Conservation (phyloP, 2,113 vertebrate species). For the Dromiciops gliroides region DNA sequence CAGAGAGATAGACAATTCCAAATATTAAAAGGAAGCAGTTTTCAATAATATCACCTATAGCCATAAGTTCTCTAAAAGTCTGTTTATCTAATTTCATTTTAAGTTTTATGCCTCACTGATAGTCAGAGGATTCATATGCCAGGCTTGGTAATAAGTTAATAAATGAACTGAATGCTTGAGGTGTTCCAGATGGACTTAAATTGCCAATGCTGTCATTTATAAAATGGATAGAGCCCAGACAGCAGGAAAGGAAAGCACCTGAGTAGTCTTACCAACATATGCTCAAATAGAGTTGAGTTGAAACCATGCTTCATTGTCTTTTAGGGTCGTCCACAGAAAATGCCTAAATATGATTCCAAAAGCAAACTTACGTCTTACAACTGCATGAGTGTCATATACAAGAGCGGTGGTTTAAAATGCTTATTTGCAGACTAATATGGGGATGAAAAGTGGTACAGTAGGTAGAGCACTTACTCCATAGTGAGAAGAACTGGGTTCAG, state of each 20-base stretch:
- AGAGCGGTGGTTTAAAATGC: background rate
- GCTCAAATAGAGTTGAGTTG: slow-evolving; percentile 36
- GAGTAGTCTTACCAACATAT: slow-evolving; percentile 18
- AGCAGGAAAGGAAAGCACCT: slow-evolving; percentile 38
- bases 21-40: slow-evolving; percentile 45
- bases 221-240: slow-evolving; percentile 23
- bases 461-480: background rate
- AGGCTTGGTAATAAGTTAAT: slow-evolving; percentile 78
- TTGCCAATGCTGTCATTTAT: slow-evolving; percentile 69
- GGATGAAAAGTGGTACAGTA: background rate
- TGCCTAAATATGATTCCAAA: background rate
- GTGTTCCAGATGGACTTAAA: slow-evolving; percentile 77
- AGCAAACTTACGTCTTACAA: background rate
- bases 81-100: slow-evolving; percentile 75
- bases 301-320: background rate
- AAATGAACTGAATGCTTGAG: slow-evolving; percentile 71
- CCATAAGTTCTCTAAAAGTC: slow-evolving; percentile 62
- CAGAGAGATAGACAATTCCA: slow-evolving; percentile 55
- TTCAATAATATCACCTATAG: slow-evolving; percentile 53
- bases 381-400: background rate
- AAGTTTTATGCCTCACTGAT: slow-evolving; percentile 67
- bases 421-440: background rate
- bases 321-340: background rate
- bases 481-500: background rate
- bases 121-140: slow-evolving; percentile 67